phyloP scores from a whole-genome alignment of 2,888 invertebrate genomes.

The Smittia sp. region DNA sequence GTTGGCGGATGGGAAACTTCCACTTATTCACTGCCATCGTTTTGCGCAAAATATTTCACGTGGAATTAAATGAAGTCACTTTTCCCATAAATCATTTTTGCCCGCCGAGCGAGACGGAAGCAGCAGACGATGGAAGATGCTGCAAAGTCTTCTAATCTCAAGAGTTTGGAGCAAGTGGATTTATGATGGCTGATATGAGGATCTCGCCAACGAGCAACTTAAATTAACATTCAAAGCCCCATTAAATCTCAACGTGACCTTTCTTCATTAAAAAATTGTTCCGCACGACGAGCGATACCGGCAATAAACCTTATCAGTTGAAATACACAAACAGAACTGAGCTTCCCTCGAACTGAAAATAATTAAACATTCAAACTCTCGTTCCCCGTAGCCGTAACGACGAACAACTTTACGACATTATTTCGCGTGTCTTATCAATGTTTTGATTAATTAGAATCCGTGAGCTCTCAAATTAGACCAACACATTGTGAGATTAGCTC shows the following conservation, averaged over 20 bases:
- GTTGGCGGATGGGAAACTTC: not conserved
- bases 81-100: conserved; percentile 7
- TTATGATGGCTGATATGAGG: not conserved
- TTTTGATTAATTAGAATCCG: conserved; percentile 40
- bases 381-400: not conserved
- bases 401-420: conserved; percentile 33
- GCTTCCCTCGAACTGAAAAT: not conserved
- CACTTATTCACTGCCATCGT: not conserved
- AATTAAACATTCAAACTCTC: conserved; percentile 27
- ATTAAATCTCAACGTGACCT: conserved; percentile 33
- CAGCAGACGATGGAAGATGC: conserved; percentile 2
- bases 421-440: conserved; percentile 41
- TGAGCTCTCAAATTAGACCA: not conserved
- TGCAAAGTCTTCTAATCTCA: not conserved
- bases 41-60: conserved; percentile 4
- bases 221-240: conserved; percentile 32
- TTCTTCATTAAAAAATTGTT: conserved; percentile 4
- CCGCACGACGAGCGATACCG: not conserved
- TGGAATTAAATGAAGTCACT: conserved; percentile 28
- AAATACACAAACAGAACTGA: conserved; percentile 18
- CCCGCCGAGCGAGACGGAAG: not conserved
- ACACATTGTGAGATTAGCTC: not conserved
- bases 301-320: conserved; percentile 21
- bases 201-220: conserved; percentile 7
- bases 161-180: conserved; percentile 13